Evolutionary conservation across 2,797 vertebrate species (phyloP).

Genomic region (Philypnodon macrostomus): DNA sequence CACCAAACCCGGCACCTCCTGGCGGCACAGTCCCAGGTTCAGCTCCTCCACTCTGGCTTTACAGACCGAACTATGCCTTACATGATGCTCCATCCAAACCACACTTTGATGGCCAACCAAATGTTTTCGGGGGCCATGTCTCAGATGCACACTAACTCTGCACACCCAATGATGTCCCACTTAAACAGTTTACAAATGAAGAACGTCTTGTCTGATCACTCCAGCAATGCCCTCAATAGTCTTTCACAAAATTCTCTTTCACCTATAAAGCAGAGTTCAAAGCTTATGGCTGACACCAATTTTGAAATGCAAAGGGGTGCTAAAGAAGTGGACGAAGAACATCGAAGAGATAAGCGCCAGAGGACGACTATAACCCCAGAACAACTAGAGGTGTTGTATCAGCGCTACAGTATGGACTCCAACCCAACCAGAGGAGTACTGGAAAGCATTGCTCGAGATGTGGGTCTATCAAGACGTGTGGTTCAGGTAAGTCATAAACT

Average conservation of each 20-base stretch:
- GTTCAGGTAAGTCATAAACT: slow-evolving; percentile 88
- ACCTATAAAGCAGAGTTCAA: slow-evolving; percentile 88
- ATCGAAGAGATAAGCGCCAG: slow-evolving; percentile 93
- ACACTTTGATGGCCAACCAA: slow-evolving; percentile 91
- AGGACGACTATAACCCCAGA: slow-evolving; percentile 98
- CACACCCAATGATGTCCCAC: slow-evolving; percentile 69
- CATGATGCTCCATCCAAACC: slow-evolving; percentile 96
- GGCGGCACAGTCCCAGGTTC: slow-evolving; percentile 93
- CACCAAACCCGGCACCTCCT: slow-evolving; percentile 97
- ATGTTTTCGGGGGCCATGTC: slow-evolving; percentile 91
- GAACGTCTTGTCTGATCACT: slow-evolving; percentile 68
- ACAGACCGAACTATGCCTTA: slow-evolving; percentile 92
- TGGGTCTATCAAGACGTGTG: slow-evolving; percentile 95
- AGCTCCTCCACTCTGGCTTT: slow-evolving; percentile 93
- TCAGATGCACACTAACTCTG: slow-evolving; percentile 80
- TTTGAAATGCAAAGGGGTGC: slow-evolving; percentile 76
- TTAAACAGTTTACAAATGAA: slow-evolving; percentile 67
- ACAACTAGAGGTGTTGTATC: slow-evolving; percentile 96
- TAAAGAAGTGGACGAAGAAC: slow-evolving; percentile 88
- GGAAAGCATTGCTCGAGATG: slow-evolving; percentile 96
- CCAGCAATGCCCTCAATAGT: slow-evolving; percentile 79
- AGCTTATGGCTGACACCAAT: slow-evolving; percentile 85
- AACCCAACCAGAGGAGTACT: slow-evolving; percentile 97
- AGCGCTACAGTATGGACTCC: slow-evolving; percentile 95
- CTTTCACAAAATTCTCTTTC: slow-evolving; percentile 86